Evolutionary conservation across 1,140 invertebrate genomes (phyloP).

Genomic region (Brachionus asplanchnoidis): DNA sequence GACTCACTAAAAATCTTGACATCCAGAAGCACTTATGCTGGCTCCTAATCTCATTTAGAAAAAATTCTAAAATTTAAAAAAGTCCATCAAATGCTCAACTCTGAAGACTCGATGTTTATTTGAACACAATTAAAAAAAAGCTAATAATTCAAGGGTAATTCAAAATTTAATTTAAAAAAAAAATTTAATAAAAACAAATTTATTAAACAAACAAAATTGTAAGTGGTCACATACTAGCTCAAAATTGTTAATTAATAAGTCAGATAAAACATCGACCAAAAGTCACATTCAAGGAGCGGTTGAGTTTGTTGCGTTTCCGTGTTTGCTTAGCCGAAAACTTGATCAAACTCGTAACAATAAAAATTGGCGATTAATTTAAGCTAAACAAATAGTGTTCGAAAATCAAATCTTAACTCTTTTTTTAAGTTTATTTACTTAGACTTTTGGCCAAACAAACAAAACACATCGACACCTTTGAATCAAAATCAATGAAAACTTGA

Average conservation of each 20-base stretch:
- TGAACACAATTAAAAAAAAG: not conserved
- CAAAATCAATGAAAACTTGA: not conserved
- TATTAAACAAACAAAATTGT: not conserved
- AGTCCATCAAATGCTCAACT: not conserved
- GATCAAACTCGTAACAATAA: not conserved
- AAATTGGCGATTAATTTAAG: not conserved
- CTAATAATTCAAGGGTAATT: not conserved
- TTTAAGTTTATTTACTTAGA: not conserved
- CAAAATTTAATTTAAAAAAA: not conserved
- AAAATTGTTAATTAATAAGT: not conserved
- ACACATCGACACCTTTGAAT: not conserved
- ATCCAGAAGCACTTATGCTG: not conserved
- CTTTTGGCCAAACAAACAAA: not conserved
- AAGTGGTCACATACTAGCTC: not conserved
- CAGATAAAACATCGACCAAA: not conserved
- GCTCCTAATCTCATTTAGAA: not conserved
- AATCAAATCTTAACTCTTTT: slow-evolving; percentile 7
- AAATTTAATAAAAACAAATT: not conserved
- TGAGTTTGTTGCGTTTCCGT: not conserved
- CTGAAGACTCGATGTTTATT: not conserved
- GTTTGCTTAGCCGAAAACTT: not conserved
- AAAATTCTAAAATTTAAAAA: not conserved
- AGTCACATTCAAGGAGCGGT: not conserved
- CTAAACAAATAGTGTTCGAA: not conserved
- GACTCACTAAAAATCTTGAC: too few relatives aligned